phyloP scores from a whole-genome alignment of 2,113 vertebrate genomes.

The Vimba vimba region DNA sequence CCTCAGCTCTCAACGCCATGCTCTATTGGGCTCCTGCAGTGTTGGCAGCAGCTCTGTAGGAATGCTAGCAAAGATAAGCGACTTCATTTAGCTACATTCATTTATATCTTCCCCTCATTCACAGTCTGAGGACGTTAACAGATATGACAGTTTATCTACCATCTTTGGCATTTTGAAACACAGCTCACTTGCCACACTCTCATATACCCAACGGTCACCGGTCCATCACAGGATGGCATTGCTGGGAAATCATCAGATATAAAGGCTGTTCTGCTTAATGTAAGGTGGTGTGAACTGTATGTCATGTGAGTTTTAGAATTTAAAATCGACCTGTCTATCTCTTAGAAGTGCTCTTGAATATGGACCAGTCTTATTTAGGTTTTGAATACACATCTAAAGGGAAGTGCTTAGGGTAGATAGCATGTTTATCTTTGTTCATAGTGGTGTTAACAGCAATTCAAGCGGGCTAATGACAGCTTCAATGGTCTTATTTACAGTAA shows the following conservation, averaged over 20 bases:
- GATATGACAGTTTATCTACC: constrained; percentile 46
- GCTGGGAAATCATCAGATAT: constrained; percentile 49
- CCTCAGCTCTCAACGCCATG: constrained; percentile 54
- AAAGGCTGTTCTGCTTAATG: background rate
- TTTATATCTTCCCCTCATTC: constrained; percentile 52
- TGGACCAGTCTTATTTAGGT: background rate
- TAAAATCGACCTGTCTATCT: background rate
- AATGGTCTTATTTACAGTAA: background rate
- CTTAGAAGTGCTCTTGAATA: background rate
- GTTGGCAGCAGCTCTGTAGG: constrained; percentile 50
- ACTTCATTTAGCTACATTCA: constrained; percentile 57
- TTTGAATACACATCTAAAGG: background rate
- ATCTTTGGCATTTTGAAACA: constrained; percentile 56
- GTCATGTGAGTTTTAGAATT: background rate
- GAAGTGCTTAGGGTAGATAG: background rate
- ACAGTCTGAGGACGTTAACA: constrained; percentile 57
- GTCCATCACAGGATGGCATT: constrained; percentile 5
- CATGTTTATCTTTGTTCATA: background rate
- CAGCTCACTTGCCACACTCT: constrained; percentile 33
- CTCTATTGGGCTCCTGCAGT: constrained; percentile 47
- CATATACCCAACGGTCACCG: background rate
- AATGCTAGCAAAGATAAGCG: constrained; percentile 62
- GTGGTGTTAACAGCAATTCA: background rate
- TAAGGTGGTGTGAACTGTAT: background rate
- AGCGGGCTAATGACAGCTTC: background rate